Evolutionary conservation across 2,797 vertebrate genomes (phyloP), one percentile per base, ranked within the genome.

Genomic region (Centroberyx gerrardi): DNA sequence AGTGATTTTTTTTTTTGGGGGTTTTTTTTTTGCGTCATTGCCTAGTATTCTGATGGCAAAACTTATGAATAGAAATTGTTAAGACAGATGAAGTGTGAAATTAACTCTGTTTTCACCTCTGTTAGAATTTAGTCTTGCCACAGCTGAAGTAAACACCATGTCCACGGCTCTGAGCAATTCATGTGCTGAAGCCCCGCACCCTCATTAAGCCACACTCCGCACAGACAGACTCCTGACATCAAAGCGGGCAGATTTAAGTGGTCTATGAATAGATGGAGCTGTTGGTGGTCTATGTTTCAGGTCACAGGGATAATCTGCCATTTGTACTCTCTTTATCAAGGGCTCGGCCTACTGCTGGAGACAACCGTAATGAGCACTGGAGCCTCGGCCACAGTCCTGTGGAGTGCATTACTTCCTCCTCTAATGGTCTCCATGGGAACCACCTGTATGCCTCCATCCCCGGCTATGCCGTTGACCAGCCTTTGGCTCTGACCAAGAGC

Each of bases 401-500:
- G 1, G 97, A 98, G 81, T 93, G 96, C 15, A 92, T 96, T 0
- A 94, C 94, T 54, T 95, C 96, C 53, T 94, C 97, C 4, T 92
- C 96, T 29, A 93, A 97, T 74, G 93, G 96, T 91, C 95, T 97
- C 87, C 97, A 97, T 14, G 90, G 95, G 44, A 94, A 91, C 87
- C 96, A 94, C 74, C 90, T 97, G 82, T 99, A 97, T 68, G 62
- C 91, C 70, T 93, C 85, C 90, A 95, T 97, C 82, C 96, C 97
- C 51, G 94, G 95, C 89, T 95, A 97, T 73, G 93, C 93, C 79
- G 92, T 96, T 90, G 97, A 98, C 87, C 97, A 97, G 93, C 97
- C 98, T 14, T 94, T 98, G 38, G 96, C 97, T 72, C 94, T 98
- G 94, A 98, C 96, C 94, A 99, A 97, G 95, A 97, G 93, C 93